Evolutionary conservation across 2,113 vertebrate genomes (phyloP), one percentile per base, ranked within the genome.

Genomic region (Gallinago jamesoni): DNA sequence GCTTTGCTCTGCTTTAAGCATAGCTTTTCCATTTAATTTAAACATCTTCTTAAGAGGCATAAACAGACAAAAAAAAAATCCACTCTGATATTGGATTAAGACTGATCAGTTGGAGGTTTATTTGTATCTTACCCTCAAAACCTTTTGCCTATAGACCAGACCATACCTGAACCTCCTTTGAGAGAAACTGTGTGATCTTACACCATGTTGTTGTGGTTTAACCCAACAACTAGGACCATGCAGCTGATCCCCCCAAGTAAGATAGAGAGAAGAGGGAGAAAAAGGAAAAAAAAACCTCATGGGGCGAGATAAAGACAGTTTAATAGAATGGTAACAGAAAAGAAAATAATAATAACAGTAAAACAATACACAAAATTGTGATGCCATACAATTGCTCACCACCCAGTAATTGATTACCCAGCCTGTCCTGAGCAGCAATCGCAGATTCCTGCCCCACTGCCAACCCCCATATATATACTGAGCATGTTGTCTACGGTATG

Each of bases 11-110:
- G 43, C 62, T 95, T 66, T 82, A 92, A 90, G 53, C 4, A 68
- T 25, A 75, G 66, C 12, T 90, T 92, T 92, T 87, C 86, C 92
- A 74, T 87, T 93, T 94, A 86, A 90, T 24, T 87, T 91, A 96
- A 93, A 90, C 47, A 12, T 79, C 56, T 94, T 76, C 80, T 90
- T 84, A 87, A 87, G 53, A 72, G 66, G n/a, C 25, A 84, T 84
- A 92, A 95, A 89, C 48, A 83, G 50, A 80, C 45, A 3, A 47
- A 47, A 47, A 72, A 95, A 96, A 76, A 73, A 43, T 57, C 47
- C 59, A 69, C 57, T 73, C 68, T 78, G 75, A 83, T 90, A 94
- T 22, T 69, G 81, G 84, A 91, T 93, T 93, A 93, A 90, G 57
- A 83, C 30, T 76, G 84, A 76, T 66, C 62, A 89, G 17, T 75